A percentile compares a stretch with the other conserved stretches of the same genome.
Conservation (phyloP, 1,140 invertebrate species). For the Limonius californicus region DNA sequence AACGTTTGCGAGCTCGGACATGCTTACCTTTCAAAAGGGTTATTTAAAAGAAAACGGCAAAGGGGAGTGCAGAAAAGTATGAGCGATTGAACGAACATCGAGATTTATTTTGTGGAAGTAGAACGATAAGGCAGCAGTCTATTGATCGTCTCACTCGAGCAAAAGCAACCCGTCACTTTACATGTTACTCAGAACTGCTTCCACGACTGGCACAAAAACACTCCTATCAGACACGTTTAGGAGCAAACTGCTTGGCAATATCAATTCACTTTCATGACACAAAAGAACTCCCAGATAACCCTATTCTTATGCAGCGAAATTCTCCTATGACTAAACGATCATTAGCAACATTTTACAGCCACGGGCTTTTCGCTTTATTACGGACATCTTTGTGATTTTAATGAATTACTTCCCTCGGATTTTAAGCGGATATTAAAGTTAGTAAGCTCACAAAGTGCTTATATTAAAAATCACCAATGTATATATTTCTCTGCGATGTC, state of each 20-base stretch:
- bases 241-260: slow-evolving; percentile 12
- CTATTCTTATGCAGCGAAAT: slow-evolving; percentile 8
- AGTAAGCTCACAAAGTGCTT: no score
- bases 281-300: slow-evolving; percentile 5
- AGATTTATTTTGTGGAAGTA: slow-evolving; percentile 15
- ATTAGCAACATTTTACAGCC: not conserved
- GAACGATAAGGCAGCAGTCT: slow-evolving; percentile 8
- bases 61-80: slow-evolving; percentile 4
- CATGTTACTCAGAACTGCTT: slow-evolving; percentile 2
- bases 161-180: slow-evolving; percentile 3
- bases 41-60: not conserved
- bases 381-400: not conserved
- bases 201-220: slow-evolving; percentile 3
- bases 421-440: no score
- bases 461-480: no score
- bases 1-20: not conserved
- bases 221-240: slow-evolving; percentile 11
- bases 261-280: slow-evolving; percentile 6
- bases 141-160: slow-evolving; percentile 9
- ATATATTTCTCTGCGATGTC: no score
- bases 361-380: not conserved
- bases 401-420: no score
- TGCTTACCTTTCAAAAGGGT: not conserved
- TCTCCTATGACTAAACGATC: not conserved
- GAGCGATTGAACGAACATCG: slow-evolving; percentile 13